phyloP scores from a whole-genome alignment of 2,113 vertebrate genomes.

The Leuciscus idus region DNA sequence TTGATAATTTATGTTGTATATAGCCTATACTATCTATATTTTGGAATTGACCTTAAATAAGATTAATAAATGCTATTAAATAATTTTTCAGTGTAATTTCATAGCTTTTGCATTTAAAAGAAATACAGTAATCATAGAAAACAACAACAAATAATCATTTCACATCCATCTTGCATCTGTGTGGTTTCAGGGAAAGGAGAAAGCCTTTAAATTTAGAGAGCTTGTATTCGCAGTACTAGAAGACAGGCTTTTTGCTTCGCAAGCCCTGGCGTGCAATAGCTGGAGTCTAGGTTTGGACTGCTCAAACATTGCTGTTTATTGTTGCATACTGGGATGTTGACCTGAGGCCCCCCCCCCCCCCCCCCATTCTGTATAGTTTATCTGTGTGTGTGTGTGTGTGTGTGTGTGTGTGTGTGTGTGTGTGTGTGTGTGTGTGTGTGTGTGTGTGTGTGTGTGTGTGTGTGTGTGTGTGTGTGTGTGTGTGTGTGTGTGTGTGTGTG shows the following conservation, averaged over 20 bases:
- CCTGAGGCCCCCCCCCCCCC: conserved; percentile 4
- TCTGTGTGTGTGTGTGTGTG: conserved; percentile 40
- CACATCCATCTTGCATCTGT: not conserved
- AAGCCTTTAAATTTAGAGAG: not conserved
- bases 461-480: conserved; percentile 41
- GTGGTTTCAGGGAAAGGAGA: not conserved
- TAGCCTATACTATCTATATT: no score
- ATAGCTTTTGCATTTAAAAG: no score
- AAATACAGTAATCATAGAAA: not conserved
- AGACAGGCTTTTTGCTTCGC: not conserved
- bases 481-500: conserved; percentile 47
- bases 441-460: conserved; percentile 45
- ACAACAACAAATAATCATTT: conserved; percentile 20
- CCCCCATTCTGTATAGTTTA: no score
- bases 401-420: no score
- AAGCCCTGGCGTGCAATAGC: not conserved
- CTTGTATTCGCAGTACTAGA: not conserved
- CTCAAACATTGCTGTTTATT: conserved; percentile 40
- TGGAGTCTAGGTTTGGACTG: not conserved
- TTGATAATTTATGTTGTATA: no score
- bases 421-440: no score
- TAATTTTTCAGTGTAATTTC: no score
- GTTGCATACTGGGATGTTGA: conserved; percentile 47
- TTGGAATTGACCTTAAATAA: no score
- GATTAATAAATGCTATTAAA: no score